Evolutionary conservation across 2,888 invertebrate genomes (phyloP).

Genomic region (Drosophila siamana): DNA sequence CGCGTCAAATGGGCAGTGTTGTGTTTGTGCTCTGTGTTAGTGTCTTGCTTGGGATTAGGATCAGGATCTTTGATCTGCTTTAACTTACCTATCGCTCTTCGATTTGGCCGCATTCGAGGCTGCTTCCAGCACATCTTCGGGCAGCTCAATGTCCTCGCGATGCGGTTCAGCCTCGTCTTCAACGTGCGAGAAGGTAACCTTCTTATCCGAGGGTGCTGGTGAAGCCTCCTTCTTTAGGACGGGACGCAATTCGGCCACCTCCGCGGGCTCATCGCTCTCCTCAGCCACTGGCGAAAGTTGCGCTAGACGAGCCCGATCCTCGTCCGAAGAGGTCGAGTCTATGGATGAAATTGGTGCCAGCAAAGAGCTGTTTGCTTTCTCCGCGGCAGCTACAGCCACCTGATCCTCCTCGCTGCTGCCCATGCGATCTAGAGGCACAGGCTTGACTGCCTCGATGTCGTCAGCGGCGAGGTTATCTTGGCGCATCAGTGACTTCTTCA

Average conservation of each 20-base stretch:
- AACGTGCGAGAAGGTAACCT: conserved; percentile 86
- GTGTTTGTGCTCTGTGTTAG: conserved; percentile 55
- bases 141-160: conserved; percentile 84
- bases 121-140: conserved; percentile 81
- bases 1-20: conserved; percentile 19
- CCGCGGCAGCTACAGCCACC: conserved; percentile 52
- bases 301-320: conserved; percentile 78
- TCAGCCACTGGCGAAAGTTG: conserved; percentile 82
- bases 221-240: conserved; percentile 85
- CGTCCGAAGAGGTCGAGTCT: conserved; percentile 85
- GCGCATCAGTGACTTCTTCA: conserved; percentile 81
- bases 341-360: conserved; percentile 85
- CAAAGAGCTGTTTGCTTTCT: conserved; percentile 45
- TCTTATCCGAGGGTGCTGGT: conserved; percentile 85
- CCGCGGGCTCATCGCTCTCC: conserved; percentile 78
- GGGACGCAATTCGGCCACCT: conserved; percentile 67
- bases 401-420: conserved; percentile 85
- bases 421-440: conserved; percentile 83
- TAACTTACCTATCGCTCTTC: conserved; percentile 86
- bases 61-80: background rate
- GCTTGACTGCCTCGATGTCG: conserved; percentile 86
- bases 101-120: conserved; percentile 75
- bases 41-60: conserved; percentile 29
- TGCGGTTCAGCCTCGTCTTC: conserved; percentile 84
- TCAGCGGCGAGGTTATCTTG: conserved; percentile 86